Conservation (phyloP, 2,888 invertebrate species). For the Sympetrum striolatum region DNA sequence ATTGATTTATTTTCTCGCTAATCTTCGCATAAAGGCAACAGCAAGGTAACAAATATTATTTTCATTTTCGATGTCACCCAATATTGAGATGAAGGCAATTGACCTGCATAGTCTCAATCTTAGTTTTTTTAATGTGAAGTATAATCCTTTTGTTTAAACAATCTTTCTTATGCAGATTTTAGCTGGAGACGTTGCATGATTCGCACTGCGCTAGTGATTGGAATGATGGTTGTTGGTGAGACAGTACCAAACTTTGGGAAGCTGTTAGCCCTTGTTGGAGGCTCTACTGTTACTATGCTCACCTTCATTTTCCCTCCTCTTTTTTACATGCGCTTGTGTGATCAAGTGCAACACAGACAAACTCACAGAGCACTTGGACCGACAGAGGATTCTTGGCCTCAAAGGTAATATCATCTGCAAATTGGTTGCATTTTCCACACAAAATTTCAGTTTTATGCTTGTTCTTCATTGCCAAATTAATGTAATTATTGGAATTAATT, state of each 20-base stretch:
- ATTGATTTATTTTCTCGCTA: no score
- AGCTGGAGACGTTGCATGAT: conserved; percentile 66
- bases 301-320: conserved; percentile 73
- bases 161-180: conserved; percentile 63
- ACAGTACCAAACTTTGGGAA: conserved; percentile 73
- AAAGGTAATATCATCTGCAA: background rate
- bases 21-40: no score
- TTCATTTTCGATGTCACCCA: no score
- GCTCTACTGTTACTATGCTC: conserved; percentile 71
- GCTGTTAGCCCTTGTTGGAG: conserved; percentile 73
- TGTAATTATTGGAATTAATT: no score
- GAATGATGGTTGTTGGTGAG: conserved; percentile 71
- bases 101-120: no score
- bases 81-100: no score
- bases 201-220: conserved; percentile 65
- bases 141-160: background rate
- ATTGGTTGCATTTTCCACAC: background rate
- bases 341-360: conserved; percentile 54
- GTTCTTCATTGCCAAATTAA: background rate
- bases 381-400: background rate
- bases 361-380: background rate
- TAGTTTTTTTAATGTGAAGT: no score
- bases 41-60: no score
- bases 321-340: conserved; percentile 70
- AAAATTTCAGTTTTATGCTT: background rate